Evolutionary conservation across 2,797 vertebrate genomes (phyloP), one percentile per base, ranked within the genome.

Genomic region (Gallinago nigripennis): DNA sequence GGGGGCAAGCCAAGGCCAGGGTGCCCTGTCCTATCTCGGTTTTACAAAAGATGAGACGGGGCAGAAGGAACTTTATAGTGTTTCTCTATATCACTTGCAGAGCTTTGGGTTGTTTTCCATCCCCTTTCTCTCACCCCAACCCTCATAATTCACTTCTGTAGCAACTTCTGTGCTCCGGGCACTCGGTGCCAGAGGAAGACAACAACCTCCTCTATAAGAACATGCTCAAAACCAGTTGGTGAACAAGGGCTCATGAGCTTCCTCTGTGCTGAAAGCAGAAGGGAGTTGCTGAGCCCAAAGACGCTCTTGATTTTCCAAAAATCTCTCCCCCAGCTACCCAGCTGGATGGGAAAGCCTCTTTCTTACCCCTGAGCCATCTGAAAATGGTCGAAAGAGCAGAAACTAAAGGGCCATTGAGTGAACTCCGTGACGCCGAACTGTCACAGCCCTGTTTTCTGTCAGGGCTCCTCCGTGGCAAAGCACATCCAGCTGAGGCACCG

Each of bases 401-500:
- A 75, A n/a, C 20, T 27, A 41, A 45, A 33, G 66, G 56, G 71
- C 18, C 18, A 3, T 0, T 1, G 69, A 72, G 23, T 35, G 48
- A 63, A 8, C 33, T 46, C 35, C 53, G 48, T 14, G 0, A 8
- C 5, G 16, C 11, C 70, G 68, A 64, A 11, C 45, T 71, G 48
- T 60, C 48, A 13, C 9, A 12, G 15, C 7, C 33, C 25, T 7
- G 0, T 35, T 58, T 69, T 51, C 66, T 58, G 35, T 33, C 50
- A 6, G 87, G 7, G 30, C 9, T 27, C 19, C 8, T n/a, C 54
- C 17, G 6, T 31, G 63, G 6, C 48, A 21, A 46, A 66, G 23
- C 25, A 5, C 0, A 0, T 0, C 1, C 24, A 11, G 3, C 81
- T 35, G 60, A 43, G 79, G 90, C 73, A 51, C 6, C 6, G 1